Base-by-base conservation (phyloP, 2,888 invertebrate genomes). In the Yponomeuta plumbellus region DNA sequence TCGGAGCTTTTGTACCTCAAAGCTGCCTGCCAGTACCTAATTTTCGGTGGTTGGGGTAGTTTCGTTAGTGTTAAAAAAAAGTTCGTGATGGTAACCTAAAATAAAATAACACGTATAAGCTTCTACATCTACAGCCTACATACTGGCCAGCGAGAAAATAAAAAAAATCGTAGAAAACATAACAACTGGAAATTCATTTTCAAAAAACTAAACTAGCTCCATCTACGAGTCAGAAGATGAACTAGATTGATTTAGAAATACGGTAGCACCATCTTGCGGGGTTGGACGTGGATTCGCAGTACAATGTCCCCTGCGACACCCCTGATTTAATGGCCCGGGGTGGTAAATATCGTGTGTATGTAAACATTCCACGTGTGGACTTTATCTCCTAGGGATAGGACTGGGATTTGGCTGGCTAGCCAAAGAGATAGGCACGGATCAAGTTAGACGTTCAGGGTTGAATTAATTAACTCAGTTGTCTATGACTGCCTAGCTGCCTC, bases 211-310 rank as follows among this genome's bases (percentile, higher is more conserved):
- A 67, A 52, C 66, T 64, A 80, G 74, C 86, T 76, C 87, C 90
- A 86, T 84, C 90, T 90, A 77, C 77, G 73, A 76, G 76, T 75
- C 82, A 85, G 86, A 86, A 87, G 76, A 70, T 64, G 83, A 85
- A 91, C 89, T 89, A 75, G 74, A 77, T 79, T 78, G 74, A 77
- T 79, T 78, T 79, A 78, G 82, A 85, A 85, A 44, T 82, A 82
- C 88, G 84, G 89, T 87, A 85, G 86, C 89, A 83, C 88, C 89
- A 88, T 88, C 88, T 88, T 80, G 80, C 76, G 80, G 80, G 78
- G 73, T 75, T 77, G 77, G 73, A 74, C 72, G 56, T 26, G 80
- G 77, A 78, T 83, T 84, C 83, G 84, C 85, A 82, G 83, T 79
- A 76, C 76, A 81, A 83, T 83, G 80, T 80, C 81, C 78, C 84